Evolutionary conservation across 1,140 invertebrate genomes (phyloP).

Genomic region (Helicoverpa armigera): DNA sequence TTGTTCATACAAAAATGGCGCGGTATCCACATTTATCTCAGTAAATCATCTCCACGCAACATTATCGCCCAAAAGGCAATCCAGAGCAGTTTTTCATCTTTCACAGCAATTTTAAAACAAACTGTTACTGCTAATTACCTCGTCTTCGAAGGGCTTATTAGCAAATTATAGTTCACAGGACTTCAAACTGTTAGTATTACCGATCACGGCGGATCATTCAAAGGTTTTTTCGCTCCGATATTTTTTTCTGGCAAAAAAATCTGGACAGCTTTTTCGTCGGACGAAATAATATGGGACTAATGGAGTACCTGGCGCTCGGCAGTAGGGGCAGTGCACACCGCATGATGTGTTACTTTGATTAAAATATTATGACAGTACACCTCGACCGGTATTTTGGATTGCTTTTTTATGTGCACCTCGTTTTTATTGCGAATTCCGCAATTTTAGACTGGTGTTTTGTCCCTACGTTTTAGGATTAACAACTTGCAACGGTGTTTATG

Average conservation of each 20-base stretch:
- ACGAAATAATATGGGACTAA: conserved; percentile 44
- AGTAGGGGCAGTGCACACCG: conserved; percentile 28
- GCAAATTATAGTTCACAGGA: conserved; percentile 46
- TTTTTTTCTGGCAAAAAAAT: conserved; percentile 40
- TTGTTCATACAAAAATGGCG: neutral
- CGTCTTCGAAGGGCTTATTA: conserved; percentile 33
- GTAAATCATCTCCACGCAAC: conserved; percentile 17
- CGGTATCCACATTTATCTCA: neutral
- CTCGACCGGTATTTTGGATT: conserved; percentile 7
- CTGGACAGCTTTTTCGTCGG: conserved; percentile 44
- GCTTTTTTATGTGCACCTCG: neutral
- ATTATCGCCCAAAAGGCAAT: conserved; percentile 14
- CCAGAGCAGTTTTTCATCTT: conserved; percentile 19
- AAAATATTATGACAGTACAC: conserved; percentile 49
- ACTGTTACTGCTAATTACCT: conserved; percentile 35
- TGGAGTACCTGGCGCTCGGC: conserved; percentile 37
- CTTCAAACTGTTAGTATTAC: conserved; percentile 25
- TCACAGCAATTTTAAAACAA: conserved; percentile 37
- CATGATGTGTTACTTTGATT: conserved; percentile 52
- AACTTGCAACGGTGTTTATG: neutral
- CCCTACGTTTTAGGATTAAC: neutral
- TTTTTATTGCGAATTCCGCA: conserved; percentile 4
- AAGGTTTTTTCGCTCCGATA: conserved; percentile 42
- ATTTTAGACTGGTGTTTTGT: neutral
- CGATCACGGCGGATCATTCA: conserved; percentile 46